Base-by-base conservation (phyloP, 2,797 vertebrate genomes). In the Nyctibius grandis region DNA sequence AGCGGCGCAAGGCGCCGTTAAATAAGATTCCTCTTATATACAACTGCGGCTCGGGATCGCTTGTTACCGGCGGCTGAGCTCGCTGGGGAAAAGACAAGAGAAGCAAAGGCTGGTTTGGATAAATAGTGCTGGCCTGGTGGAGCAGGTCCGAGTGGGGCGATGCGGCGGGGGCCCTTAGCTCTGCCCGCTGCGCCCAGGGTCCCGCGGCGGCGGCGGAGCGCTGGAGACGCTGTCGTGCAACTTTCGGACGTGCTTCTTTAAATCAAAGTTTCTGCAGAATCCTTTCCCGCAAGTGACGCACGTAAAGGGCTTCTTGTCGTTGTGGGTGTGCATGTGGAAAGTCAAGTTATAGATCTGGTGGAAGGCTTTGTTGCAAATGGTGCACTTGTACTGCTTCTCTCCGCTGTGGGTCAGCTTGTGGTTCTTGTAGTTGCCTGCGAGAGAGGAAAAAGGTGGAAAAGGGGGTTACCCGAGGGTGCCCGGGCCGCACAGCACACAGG, bases 321-420 rank as follows among this genome's bases (percentile, higher is more conserved):
- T 99, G 98, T 99, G 99, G 51, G 99, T 99, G 98, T 99, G 99
- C 99, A 99, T 99, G 97, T 99, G 99, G 97, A 99, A 99, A 81
- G 99, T 99, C 92, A 99, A 97, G 94, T 99, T 99, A 97, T 99
- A 99, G 95, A 99, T 97, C 97, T 99, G 98, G 94, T 99, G 99
- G 96, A 99, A 99, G 93, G 99, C 99, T 97, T 99, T 99, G 98
- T 98, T 99, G 97, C 99, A 99, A 89, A 99, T 98, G 60, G 98
- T 99, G 77, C 98, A 99, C 90, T 99, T 99, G 96, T 98, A 99
- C 96, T 99, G 99, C 95, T 99, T 99, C 95, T 99, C 99, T 22
- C 98, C 99, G 82, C 98, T 99, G 98, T 99, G 99, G 45, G 99
- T 99, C 96, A 99, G 96, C 93, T 99, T 99, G 97, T 99, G 99